phyloP scores from a whole-genome alignment of 2,797 vertebrate genomes.

The Gorsachius magnificus region DNA sequence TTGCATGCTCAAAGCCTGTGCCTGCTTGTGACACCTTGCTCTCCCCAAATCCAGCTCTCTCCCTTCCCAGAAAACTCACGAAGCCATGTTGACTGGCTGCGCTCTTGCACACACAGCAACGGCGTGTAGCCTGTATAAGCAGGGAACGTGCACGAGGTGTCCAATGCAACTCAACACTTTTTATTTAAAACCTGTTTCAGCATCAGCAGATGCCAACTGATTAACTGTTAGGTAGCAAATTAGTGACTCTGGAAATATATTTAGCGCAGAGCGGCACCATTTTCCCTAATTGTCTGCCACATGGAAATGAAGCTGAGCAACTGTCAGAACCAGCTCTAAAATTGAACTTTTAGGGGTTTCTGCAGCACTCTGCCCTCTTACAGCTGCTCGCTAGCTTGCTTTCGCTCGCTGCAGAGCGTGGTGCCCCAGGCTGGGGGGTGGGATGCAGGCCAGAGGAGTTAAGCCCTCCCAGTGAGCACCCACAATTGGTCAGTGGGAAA shows the following conservation, averaged over 20 bases:
- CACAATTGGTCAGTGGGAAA: conserved; percentile 10
- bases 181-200: background rate
- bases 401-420: fast-evolving
- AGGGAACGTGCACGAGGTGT: background rate
- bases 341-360: background rate
- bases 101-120: background rate
- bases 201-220: background rate
- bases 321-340: background rate
- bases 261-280: fast-evolving
- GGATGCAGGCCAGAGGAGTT: background rate
- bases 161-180: background rate
- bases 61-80: background rate
- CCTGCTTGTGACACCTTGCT: background rate
- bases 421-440: background rate
- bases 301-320: background rate
- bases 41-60: background rate
- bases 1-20: background rate
- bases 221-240: background rate
- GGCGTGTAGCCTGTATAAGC: background rate
- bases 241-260: background rate
- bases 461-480: background rate
- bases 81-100: fast-evolving
- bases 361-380: background rate
- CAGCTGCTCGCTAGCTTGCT: background rate
- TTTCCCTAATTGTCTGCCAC: background rate